Evolutionary conservation across 2,888 invertebrate genomes (phyloP).

Genomic region (Rhagophthalmus giganteus): DNA sequence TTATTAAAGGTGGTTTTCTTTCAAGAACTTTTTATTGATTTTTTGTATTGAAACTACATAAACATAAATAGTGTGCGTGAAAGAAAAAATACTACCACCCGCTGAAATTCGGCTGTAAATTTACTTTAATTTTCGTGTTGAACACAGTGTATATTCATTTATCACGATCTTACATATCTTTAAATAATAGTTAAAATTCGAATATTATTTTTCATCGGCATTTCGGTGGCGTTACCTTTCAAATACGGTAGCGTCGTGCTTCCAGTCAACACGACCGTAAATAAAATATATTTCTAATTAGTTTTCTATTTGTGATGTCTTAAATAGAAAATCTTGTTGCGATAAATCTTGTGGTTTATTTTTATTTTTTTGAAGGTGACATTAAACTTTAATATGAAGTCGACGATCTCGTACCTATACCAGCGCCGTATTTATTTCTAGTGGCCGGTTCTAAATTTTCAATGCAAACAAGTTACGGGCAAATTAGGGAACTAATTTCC

Average conservation of each 20-base stretch:
- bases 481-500: slow-evolving; percentile 22
- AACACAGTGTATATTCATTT: slow-evolving; percentile 26
- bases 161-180: slow-evolving; percentile 19
- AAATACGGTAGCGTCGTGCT: background rate
- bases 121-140: slow-evolving; percentile 30
- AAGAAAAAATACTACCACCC: slow-evolving; percentile 29
- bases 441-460: slow-evolving; percentile 10
- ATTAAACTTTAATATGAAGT: background rate
- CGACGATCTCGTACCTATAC: background rate
- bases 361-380: too few species aligned
- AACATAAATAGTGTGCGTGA: slow-evolving; percentile 41
- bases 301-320: background rate
- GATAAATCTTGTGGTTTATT: background rate
- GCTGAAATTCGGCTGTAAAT: slow-evolving; percentile 30
- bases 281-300: background rate
- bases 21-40: slow-evolving; percentile 42
- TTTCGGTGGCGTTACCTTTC: background rate
- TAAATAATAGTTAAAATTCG: slow-evolving; percentile 4
- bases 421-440: background rate
- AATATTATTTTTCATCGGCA: background rate
- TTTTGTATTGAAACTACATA: slow-evolving; percentile 38
- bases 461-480: slow-evolving; percentile 17
- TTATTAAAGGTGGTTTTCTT: slow-evolving; percentile 44
- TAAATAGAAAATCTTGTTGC: background rate
- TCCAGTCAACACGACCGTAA: background rate